Percentiles rank a stretch among this genome's conserved stretches.
These are phyloP conservation scores for Scaptomyza montana DNA, from an alignment of 1,140 invertebrate genomes.

Conservation along the genomic window DNA sequence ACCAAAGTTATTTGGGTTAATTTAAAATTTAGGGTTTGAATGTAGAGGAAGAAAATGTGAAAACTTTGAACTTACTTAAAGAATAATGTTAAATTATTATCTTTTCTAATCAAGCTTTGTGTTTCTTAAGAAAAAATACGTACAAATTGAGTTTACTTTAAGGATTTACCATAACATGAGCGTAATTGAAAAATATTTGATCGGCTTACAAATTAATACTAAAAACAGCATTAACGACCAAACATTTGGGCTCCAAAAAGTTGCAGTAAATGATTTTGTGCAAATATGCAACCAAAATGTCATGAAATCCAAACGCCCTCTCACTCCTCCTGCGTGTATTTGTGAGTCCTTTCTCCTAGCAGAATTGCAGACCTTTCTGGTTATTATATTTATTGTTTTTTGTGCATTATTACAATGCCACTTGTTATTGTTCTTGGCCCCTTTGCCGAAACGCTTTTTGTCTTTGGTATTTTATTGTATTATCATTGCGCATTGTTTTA, in stretches of 20 bases:
- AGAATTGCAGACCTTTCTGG: slow-evolving; percentile 41
- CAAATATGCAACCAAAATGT: slow-evolving; percentile 40
- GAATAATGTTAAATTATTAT: not conserved
- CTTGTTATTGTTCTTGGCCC: slow-evolving; percentile 50
- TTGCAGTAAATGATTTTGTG: slow-evolving; percentile 27
- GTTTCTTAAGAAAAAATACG: no score
- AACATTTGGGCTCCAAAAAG: not conserved
- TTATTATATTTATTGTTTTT: slow-evolving; percentile 52
- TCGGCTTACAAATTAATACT: slow-evolving; percentile 30
- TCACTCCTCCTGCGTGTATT: slow-evolving; percentile 5
- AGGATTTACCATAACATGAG: no score
- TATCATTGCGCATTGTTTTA: slow-evolving; percentile 69
- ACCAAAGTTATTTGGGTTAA: slow-evolving; percentile 47
- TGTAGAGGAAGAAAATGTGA: not conserved
- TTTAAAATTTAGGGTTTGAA: no score
- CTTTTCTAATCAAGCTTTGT: no score
- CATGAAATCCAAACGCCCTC: slow-evolving; percentile 22
- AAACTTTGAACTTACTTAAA: no score
- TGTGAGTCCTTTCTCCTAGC: no score
- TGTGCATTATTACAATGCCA: slow-evolving; percentile 57
- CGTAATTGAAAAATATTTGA: slow-evolving; percentile 1
- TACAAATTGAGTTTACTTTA: no score
- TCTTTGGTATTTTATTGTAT: slow-evolving; percentile 69
- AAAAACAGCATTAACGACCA: slow-evolving; percentile 8
- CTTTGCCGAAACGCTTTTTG: slow-evolving; percentile 60